These are phyloP conservation scores for Cantharis nigra DNA, from an alignment of 2,888 invertebrate species.

Conservation along the genomic window DNA sequence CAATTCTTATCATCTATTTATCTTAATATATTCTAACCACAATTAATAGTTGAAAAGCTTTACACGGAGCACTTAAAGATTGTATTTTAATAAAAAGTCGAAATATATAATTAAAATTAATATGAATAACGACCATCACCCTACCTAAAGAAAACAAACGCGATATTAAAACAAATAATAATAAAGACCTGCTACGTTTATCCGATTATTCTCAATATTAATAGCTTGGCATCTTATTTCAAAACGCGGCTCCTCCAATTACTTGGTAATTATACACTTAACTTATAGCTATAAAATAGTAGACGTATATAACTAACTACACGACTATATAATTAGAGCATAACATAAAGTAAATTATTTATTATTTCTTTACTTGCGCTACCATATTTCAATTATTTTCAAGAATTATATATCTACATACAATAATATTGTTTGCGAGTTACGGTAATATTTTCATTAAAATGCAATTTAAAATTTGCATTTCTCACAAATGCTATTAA, in stretches of 20 bases:
- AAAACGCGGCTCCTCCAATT: conserved; percentile 24
- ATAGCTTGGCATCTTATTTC: conserved; percentile 25
- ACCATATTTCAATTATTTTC: neutral
- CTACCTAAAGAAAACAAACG: conserved; percentile 5
- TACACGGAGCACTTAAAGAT: neutral
- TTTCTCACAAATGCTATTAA: neutral
- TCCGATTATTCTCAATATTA: conserved; percentile 25
- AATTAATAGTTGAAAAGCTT: neutral
- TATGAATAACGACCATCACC: neutral
- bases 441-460: neutral
- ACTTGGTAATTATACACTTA: conserved; percentile 21
- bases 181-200: conserved; percentile 11
- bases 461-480: neutral
- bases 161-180: conserved; percentile 23
- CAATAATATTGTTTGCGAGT: neutral
- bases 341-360: neutral
- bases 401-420: neutral
- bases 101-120: neutral
- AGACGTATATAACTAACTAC: neutral
- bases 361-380: neutral
- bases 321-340: neutral
- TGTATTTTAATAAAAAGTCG: neutral
- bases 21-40: neutral
- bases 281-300: conserved; percentile 2
- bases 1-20: neutral